These are phyloP conservation scores for Drosophila simulans DNA, from an alignment of 1,140 invertebrate genomes.

Conservation along the genomic window DNA sequence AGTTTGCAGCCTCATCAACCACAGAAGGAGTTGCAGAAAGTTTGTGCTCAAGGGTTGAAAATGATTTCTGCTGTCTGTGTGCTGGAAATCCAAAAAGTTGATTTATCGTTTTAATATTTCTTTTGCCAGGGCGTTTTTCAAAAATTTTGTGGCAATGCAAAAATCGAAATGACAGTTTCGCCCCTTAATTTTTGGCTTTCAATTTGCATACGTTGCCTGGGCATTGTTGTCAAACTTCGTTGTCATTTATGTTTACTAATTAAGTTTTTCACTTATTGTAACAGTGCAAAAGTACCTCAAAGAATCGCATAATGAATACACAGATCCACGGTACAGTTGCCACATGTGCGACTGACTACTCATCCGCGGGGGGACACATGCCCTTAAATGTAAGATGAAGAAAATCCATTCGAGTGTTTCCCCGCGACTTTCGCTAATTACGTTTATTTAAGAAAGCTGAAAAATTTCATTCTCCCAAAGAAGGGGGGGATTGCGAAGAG, in stretches of 20 bases:
- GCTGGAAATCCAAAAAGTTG: conserved; percentile 72
- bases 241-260: conserved; percentile 17
- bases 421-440: conserved; percentile 59
- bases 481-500: not conserved
- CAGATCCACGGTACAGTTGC: conserved; percentile 1
- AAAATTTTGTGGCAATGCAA: conserved; percentile 20
- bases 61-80: conserved; percentile 48
- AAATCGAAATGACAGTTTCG: conserved; percentile 70
- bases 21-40: conserved; percentile 47
- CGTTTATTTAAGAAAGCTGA: conserved; percentile 80
- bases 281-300: not conserved
- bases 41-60: conserved; percentile 58
- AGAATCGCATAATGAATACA: not conserved
- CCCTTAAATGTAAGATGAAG: not conserved
- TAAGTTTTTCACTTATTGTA: conserved; percentile 9
- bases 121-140: conserved; percentile 15
- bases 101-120: conserved; percentile 82
- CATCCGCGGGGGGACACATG: not conserved
- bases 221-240: conserved; percentile 46
- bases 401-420: not conserved
- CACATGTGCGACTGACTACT: not conserved
- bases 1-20: conserved; percentile 43
- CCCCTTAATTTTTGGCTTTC: not conserved
- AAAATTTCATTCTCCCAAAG: conserved; percentile 24
- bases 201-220: conserved; percentile 21